A percentile compares a stretch with the other conserved stretches of the same genome.
These are phyloP conservation scores for Polypedilum pembai DNA, from an alignment of 1,140 invertebrate genomes.

Conservation along the genomic window DNA sequence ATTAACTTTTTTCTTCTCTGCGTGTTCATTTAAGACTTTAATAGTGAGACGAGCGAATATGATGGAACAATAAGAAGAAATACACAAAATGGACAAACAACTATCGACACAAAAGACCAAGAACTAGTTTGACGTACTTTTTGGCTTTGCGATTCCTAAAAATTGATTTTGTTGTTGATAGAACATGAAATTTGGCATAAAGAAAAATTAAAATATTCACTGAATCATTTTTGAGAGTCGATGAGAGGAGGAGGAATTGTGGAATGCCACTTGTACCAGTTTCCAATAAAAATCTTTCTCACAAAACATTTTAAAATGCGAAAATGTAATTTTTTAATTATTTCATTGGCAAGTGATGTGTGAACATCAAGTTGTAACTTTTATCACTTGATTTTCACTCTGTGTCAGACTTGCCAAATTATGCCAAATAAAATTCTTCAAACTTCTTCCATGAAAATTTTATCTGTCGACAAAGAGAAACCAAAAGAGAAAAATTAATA, in stretches of 20 bases:
- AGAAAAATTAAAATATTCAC: too few relatives aligned
- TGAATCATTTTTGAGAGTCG: too few relatives aligned
- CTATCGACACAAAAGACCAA: not conserved
- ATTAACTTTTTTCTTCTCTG: not conserved
- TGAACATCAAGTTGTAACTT: not conserved
- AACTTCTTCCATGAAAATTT: too few relatives aligned
- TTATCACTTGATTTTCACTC: not conserved
- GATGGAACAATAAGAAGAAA: not conserved
- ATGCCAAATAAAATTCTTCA: conserved; percentile 9
- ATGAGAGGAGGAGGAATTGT: too few relatives aligned
- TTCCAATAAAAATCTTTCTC: not conserved
- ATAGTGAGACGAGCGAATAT: not conserved
- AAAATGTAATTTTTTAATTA: conserved; percentile 20
- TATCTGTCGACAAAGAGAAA: not conserved
- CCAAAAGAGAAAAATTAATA: not conserved
- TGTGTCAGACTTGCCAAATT: conserved; percentile 2
- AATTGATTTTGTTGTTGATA: not conserved
- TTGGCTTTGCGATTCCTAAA: not conserved
- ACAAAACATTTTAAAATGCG: not conserved
- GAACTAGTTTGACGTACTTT: too few relatives aligned
- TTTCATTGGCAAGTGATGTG: not conserved
- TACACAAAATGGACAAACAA: too few relatives aligned
- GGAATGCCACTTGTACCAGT: too few relatives aligned
- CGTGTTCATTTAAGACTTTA: not conserved
- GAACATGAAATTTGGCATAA: not conserved